Evolutionary conservation across 2,113 vertebrate genomes (phyloP), one percentile per base, ranked within the genome.

Genomic region (Phalacrocorax aristotelis): DNA sequence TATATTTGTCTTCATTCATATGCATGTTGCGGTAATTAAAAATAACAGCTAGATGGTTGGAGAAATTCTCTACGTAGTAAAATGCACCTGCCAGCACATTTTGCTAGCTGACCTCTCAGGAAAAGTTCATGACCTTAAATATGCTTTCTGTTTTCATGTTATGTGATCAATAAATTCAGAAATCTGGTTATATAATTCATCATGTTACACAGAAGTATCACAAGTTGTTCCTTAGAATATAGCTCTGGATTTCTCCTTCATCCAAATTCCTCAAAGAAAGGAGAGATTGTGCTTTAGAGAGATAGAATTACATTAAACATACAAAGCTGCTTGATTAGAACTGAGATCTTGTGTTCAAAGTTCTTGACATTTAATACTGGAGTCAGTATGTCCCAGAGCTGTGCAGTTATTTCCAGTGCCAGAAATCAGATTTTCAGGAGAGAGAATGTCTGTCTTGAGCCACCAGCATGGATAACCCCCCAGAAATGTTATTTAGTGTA

Each of bases 391-490:
- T 85, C 66, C 64, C 65, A 93, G 87, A 94, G 84, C 89, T 91
- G 74, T 85, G 95, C 62, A 70, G 79, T 93, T 94, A 89, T 92
- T 93, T 94, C 92, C 72, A 93, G 75, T 58, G 70, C 46, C 69
- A 92, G 82, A 86, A 93, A 85, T 77, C 80, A 87, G 74, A 12
- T 76, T 94, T 87, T 91, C 86, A 77, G 66, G 29, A 66, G 93
- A 89, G 79, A 64, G 49, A 38, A 84, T 76, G 25, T 25, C 51
- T 80, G 27, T 83, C 74, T 84, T 94, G 77, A 96, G 78, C 87
- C 68, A 66, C 83, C 89, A 94, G 62, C 13, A 10, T 42, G 78
- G 62, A 85, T 83, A 62, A 85, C 32, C 8, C 26, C 40, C n/a
- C 22, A 89, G 74, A 92, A 95, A 70, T 42, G 42, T 57, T 85